Evolutionary conservation across 2,888 invertebrate species (phyloP).

Genomic region (Cataglyphis altisquamis): DNA sequence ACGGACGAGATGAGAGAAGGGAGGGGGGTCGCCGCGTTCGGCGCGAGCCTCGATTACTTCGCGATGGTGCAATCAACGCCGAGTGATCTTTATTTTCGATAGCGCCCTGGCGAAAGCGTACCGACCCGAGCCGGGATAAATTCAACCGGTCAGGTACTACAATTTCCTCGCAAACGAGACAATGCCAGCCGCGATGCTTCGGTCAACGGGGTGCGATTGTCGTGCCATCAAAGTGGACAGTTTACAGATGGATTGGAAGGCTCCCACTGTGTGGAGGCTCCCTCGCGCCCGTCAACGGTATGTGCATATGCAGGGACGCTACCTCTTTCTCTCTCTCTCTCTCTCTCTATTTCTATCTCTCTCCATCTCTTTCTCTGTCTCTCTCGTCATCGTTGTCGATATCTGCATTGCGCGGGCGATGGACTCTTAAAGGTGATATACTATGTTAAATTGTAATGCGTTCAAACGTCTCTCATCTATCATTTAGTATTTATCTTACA

Average conservation of each 20-base stretch:
- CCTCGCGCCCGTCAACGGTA: slow-evolving; percentile 63
- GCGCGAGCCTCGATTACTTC: slow-evolving; percentile 73
- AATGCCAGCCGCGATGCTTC: slow-evolving; percentile 80
- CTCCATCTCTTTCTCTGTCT: background rate
- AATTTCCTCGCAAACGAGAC: slow-evolving; percentile 82
- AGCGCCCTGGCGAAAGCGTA: slow-evolving; percentile 55
- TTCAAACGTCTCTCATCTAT: background rate
- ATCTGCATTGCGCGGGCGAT: slow-evolving; percentile 23
- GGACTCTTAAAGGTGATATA: slow-evolving; percentile 42
- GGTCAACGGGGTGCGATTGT: slow-evolving; percentile 85
- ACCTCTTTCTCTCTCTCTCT: slow-evolving; percentile 20
- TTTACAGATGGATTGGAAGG: slow-evolving; percentile 85
- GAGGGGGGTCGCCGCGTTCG: slow-evolving; percentile 42
- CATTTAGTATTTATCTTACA: background rate
- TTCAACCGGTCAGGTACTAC: slow-evolving; percentile 77
- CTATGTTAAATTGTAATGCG: background rate
- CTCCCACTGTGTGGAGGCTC: slow-evolving; percentile 64
- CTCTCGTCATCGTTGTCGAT: slow-evolving; percentile 8
- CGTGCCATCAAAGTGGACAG: slow-evolving; percentile 86
- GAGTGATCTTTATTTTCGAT: slow-evolving; percentile 82
- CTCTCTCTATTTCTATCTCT: slow-evolving; percentile 18
- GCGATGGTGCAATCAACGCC: slow-evolving; percentile 80
- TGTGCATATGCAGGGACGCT: slow-evolving; percentile 60
- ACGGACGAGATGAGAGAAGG: slow-evolving; percentile 2
- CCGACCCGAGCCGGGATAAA: slow-evolving; percentile 72